phyloP scores from a whole-genome alignment of 2,797 vertebrate species.

The Lithobates pipiens region DNA sequence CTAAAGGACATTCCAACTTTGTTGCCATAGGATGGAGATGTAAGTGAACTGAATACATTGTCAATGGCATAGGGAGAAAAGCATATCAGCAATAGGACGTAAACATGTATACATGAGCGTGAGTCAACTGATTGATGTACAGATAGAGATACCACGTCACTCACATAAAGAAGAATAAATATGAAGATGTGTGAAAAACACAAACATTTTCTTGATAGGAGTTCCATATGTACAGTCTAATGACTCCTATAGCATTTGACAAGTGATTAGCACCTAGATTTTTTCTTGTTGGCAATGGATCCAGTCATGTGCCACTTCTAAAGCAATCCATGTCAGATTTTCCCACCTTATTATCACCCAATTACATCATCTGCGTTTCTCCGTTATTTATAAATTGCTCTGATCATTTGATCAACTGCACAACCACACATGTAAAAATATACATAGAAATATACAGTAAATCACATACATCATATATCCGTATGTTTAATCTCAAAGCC shows the following conservation, averaged over 20 bases:
- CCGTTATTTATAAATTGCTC: neutral
- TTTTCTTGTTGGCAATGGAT: slow-evolving; percentile 29
- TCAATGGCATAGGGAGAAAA: neutral
- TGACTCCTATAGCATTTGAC: neutral
- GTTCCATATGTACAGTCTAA: neutral
- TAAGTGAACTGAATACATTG: neutral
- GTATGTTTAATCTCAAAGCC: neutral
- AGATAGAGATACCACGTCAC: neutral
- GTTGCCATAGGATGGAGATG: neutral
- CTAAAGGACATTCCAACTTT: neutral
- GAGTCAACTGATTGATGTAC: no score
- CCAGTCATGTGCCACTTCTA: neutral
- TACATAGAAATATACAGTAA: slow-evolving; percentile 18
- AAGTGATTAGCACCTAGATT: slow-evolving; percentile 2
- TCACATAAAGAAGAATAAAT: neutral
- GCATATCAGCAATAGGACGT: neutral
- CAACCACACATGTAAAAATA: neutral
- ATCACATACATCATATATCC: neutral
- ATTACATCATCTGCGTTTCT: slow-evolving; percentile 1
- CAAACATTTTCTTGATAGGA: neutral
- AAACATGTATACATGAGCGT: neutral
- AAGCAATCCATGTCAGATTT: neutral
- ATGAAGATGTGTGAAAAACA: neutral
- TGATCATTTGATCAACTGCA: slow-evolving; percentile 1
- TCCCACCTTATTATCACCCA: slow-evolving; percentile 34